Evolutionary conservation across 1,140 invertebrate species (phyloP), one percentile per base, ranked within the genome.

Genomic region (Himalopsyche phryganea): DNA sequence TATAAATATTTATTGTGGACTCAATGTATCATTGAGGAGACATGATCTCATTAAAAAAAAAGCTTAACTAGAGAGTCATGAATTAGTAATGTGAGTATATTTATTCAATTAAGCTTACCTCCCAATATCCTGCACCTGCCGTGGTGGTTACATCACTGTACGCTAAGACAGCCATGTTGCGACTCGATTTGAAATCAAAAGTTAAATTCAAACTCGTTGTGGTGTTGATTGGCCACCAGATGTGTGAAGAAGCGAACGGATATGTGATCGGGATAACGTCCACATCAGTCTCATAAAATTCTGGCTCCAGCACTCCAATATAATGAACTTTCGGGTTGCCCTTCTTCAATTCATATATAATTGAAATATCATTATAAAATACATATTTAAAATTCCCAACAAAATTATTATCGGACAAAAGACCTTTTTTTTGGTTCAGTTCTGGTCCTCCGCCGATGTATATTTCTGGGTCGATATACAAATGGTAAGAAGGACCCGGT

Each of bases 401-500:
- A 66, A 87, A 88, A 76, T 89, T 89, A 69, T 90, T 90, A 56
- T 83, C 81, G 1, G 87, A 89, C 11, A 81, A 75, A 9, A 90
- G 72, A 2, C 87, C 88, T 67, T 85, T 83, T 72, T 87, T 88
- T 69, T 91, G 90, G 66, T 88, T 79, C 17, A 89, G 70, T 65
- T 89, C 87, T 1, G 90, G 86, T 10, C 90, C 90, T 33, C 90
- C 90, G 10, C 92, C 92, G 60, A 96, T 90, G 67, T 94, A 95
- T 61, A 95, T 91, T 70, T 93, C 89, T 4, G 94, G 92, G 78
- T 97, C 93, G 41, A 97, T 91, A 60, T 92, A 90, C 53, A 96
- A 80, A 69, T 92, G 86, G 61, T 85, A 83, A 63, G 85, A 84
- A 13, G 82, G 77, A 2, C 87, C 86, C 0, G 86, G 84, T 20